Conservation (phyloP, 2,888 invertebrate species). For the Gerris lacustris region DNA sequence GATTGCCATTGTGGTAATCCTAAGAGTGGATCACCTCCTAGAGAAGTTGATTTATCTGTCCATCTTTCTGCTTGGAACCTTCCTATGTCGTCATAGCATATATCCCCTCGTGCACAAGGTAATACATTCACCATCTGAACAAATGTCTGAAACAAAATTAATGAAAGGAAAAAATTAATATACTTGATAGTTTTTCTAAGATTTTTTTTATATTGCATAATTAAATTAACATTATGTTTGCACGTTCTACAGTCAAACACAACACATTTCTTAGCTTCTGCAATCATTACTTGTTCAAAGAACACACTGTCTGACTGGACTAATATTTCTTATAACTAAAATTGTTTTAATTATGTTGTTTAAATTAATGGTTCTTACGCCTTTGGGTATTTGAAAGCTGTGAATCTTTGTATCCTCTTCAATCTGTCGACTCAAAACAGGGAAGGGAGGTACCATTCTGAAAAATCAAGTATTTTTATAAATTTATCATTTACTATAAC, state of each 20-base stretch:
- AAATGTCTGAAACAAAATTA: constrained; percentile 11
- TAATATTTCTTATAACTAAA: no score
- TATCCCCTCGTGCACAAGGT: constrained; percentile 2
- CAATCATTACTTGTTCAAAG: no score
- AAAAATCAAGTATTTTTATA: neutral
- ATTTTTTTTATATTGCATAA: no score
- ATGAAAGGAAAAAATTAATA: no score
- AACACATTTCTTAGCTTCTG: no score
- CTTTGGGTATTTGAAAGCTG: neutral
- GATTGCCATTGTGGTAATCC: neutral
- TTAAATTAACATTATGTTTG: no score
- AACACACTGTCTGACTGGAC: no score
- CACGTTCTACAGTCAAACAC: no score
- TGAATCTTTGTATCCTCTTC: neutral
- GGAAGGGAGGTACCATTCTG: neutral
- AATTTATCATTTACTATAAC: neutral
- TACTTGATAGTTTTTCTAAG: no score
- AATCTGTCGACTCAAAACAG: neutral
- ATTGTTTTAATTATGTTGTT: no score
- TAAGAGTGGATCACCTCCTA: constrained; percentile 4
- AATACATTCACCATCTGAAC: constrained; percentile 14
- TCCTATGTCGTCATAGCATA: neutral
- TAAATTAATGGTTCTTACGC: neutral
- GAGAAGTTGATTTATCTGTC: constrained; percentile 7
- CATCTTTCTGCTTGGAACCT: constrained; percentile 15